phyloP scores from a whole-genome alignment of 1,140 invertebrate genomes.

The Lamellibrachia luymesi region DNA sequence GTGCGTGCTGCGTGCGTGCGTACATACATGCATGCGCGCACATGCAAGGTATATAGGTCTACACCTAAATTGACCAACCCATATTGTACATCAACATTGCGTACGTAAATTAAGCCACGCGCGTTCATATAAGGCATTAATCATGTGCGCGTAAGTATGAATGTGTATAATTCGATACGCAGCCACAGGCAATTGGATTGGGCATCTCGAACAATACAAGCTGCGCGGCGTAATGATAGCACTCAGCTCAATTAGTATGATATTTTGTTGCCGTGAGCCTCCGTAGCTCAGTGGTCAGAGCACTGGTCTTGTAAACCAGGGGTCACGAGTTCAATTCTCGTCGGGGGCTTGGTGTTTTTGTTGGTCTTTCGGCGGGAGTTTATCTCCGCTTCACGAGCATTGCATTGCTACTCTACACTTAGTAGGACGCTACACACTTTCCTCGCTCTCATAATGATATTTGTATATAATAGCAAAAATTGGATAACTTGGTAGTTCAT shows the following conservation, averaged over 20 bases:
- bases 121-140: neutral
- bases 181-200: neutral
- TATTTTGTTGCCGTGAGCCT: neutral
- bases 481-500: no score
- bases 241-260: neutral
- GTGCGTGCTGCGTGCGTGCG: no score
- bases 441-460: neutral
- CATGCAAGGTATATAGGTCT: no score
- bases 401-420: neutral
- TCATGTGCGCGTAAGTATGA: neutral
- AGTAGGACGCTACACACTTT: neutral
- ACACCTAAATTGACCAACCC: neutral
- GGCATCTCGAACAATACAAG: neutral
- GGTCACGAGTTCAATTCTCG: constrained; percentile 3
- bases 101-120: neutral
- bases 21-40: no score
- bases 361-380: neutral
- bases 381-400: neutral
- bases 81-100: neutral
- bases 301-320: constrained; percentile 3
- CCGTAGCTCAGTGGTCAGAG: neutral
- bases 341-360: neutral
- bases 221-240: neutral
- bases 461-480: neutral
- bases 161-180: neutral